Evolutionary conservation across 1,140 invertebrate species (phyloP), one percentile per base, ranked within the genome.

Genomic region (Anoplolepis gracilipes): DNA sequence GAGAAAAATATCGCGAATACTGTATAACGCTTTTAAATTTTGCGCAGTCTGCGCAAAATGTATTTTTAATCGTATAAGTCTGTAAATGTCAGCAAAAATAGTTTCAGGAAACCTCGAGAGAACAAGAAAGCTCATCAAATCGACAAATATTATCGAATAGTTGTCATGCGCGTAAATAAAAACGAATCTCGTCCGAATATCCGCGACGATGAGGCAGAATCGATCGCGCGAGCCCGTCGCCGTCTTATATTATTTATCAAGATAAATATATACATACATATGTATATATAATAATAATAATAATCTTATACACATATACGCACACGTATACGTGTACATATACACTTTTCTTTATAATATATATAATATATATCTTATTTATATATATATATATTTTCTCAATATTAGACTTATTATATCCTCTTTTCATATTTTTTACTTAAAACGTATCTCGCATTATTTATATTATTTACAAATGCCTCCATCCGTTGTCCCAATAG

Each of bases 391-490:
- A 93, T 94, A 93, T 94, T 92, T 94, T 92, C 75, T 90, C 85
- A 88, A 93, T 91, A 93, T 94, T 94, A 94, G 93, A 93, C 92
- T 93, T 94, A 93, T 93, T 94, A 93, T 92, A 93, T 93, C 84
- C 92, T 93, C 91, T 94, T 89, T 88, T 77, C 33, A 42, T n/a
- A n/a, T 78, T 78, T 92, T 93, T 89, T 85, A 89, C 92, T 94
- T 95, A 94, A 19, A 91, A 93, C 89, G 75, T 93, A 94, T 88
- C 89, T 49, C 90, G 86, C 82, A 75, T 91, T 95, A 94, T 95
- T 92, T 94, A 95, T 95, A 95, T 72, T 95, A 95, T 95, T 90
- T 95, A 95, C 94, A 94, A 92, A 88, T n/a, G 64, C 75, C 87
- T 91, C 90, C 81, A 89, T 90, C 90, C 86, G 67, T n/a, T n/a